Percentiles rank a stretch among this genome's conserved stretches.
Conservation (phyloP, 2,113 vertebrate species). For the Bos indicus region DNA sequence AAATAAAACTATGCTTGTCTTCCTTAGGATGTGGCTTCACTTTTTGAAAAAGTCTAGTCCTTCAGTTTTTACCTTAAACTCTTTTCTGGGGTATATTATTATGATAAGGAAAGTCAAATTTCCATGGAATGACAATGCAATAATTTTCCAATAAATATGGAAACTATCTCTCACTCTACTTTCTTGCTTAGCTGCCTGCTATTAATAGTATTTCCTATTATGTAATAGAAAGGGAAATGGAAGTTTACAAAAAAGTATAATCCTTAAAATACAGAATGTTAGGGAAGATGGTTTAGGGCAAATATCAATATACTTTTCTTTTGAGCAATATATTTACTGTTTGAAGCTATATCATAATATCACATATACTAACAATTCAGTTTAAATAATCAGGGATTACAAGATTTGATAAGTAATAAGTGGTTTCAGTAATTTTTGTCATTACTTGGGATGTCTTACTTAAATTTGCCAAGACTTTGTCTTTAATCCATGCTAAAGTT, state of each 20-base stretch:
- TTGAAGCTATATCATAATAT: background rate
- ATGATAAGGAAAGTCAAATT: slow-evolving; percentile 13
- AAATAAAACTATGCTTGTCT: slow-evolving; percentile 18
- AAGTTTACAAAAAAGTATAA: slow-evolving; percentile 18
- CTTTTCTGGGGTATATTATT: slow-evolving; percentile 32
- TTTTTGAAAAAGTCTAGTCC: background rate
- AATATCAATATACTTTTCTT: background rate
- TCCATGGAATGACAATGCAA: background rate
- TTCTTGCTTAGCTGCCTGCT: background rate
- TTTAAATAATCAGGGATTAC: background rate
- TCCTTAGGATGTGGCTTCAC: slow-evolving; percentile 25
- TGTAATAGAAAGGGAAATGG: background rate
- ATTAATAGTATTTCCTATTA: background rate
- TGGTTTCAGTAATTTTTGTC: background rate
- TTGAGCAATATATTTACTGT: background rate
- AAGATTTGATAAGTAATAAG: background rate
- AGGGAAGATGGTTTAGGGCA: background rate
- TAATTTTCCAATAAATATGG: slow-evolving; percentile 25
- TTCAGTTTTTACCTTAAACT: slow-evolving; percentile 24
- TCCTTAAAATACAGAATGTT: background rate
- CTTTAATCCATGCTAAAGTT: background rate
- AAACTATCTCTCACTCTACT: background rate
- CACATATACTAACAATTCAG: background rate
- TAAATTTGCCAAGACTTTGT: background rate
- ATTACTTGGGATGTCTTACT: background rate